Evolutionary conservation across 2,888 invertebrate species (phyloP).

Genomic region (Tetheella fluctuosa): DNA sequence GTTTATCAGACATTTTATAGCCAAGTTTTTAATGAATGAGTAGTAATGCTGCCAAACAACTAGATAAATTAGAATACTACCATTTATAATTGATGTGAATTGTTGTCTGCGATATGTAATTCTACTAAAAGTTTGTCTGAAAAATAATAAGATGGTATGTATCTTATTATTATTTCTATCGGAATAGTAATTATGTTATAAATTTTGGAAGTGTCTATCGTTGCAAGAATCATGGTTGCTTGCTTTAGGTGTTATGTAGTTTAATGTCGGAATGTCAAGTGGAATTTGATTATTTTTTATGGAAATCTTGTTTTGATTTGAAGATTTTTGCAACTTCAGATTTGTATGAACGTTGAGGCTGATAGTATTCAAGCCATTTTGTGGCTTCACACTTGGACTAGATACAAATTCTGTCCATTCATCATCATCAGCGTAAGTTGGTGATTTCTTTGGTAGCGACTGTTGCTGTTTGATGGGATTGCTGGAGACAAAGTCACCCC

Average conservation of each 20-base stretch:
- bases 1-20: too few relatives aligned
- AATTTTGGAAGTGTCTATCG: slow-evolving; percentile 80
- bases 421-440: slow-evolving; percentile 67
- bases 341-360: slow-evolving; percentile 78
- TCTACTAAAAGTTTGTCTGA: background rate
- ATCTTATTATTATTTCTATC: background rate
- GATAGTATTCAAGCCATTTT: slow-evolving; percentile 76
- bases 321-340: slow-evolving; percentile 65
- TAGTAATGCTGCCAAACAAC: too few relatives aligned
- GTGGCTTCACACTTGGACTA: slow-evolving; percentile 70
- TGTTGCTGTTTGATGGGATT: slow-evolving; percentile 62
- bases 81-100: background rate
- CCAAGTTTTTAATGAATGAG: too few relatives aligned
- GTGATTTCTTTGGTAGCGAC: slow-evolving; percentile 51
- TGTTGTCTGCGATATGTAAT: background rate
- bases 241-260: slow-evolving; percentile 78
- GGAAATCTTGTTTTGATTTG: slow-evolving; percentile 50
- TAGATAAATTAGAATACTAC: too few relatives aligned
- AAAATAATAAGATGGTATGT: background rate
- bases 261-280: slow-evolving; percentile 72
- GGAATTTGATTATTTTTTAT: slow-evolving; percentile 61
- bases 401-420: slow-evolving; percentile 82
- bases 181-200: slow-evolving; percentile 63
- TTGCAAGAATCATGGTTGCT: slow-evolving; percentile 53
- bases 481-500: slow-evolving; percentile 86